Base-by-base conservation (phyloP, 2,888 invertebrate species). In the Pinctada fucata region DNA sequence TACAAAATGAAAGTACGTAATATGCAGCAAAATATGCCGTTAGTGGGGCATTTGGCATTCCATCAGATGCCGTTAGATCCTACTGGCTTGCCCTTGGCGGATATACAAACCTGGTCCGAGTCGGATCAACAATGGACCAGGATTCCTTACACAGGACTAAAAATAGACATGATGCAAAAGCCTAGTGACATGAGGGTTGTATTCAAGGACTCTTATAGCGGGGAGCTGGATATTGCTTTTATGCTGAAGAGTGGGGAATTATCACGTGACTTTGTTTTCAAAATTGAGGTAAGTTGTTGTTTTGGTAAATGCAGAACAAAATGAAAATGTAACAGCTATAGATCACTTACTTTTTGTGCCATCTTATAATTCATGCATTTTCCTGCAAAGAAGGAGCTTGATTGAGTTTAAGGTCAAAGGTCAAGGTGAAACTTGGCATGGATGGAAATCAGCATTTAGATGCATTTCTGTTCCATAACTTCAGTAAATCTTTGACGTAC, bases 271-370 rank as follows among this genome's bases (percentile, higher is more conserved):
- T 67, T 73, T 13, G 13, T 50, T 4, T 72, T 72, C 8, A 72
- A 52, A n/a, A 47, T 78, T 5, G 16, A 74, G 69, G 78, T 78
- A 74, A 48, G 48, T 3, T 52, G 8, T 31, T 4, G 31, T 66
- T 66, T 66, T 31, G n/a, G 6, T 66, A 16, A 31, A 31, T 31
- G 31, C 31, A 31, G 31, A 31, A 31, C 31, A 31, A 31, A 31
- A 31, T 31, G 31, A 31, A 1, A 31, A 31, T 31, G 31, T 31
- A 0, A 31, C 31, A 31, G 31, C 31, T 31, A 31, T 31, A 31
- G 1, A 31, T 31, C 31, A 1, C 31, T 31, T 31, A 31, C 31
- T 31, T 31, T 31, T 31, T 31, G 31, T 31, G 31, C 31, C 31
- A 31, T 31, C 31, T 31, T 31, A 31, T 31, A 31, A 31, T 31